Base-by-base conservation (phyloP, 2,797 vertebrate species). In the Dendrocincla fuliginosa region DNA sequence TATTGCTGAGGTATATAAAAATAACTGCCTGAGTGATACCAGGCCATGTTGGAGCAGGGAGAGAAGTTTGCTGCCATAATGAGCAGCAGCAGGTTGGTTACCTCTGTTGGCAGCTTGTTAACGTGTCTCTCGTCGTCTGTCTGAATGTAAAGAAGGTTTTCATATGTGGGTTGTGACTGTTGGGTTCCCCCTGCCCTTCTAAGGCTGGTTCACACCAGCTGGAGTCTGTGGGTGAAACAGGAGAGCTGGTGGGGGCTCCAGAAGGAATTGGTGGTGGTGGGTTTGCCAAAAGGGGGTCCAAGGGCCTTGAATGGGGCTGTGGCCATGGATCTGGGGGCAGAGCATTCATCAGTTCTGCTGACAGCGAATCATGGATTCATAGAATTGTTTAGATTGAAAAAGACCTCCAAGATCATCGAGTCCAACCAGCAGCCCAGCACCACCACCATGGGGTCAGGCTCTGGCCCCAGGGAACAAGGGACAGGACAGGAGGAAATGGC, bases 1-100 rank as follows among this genome's bases (percentile, higher is more conserved):
- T 94, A 90, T 93, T 90, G 92, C 89, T 84, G 94, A 97, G 95
- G 82, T 97, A 84, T 89, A 96, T 96, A 90, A 96, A 94, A 97
- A 96, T 94, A 95, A 97, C 95, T 55, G 91, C 69, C 27, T 91
- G 96, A 93, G 92, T 52, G 93, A 92, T 82, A 8, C 68, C 32
- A 13, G 59, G 76, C 10, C 10, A 2, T 10, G 23, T 39, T 52
- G 79, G 50, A 84, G 11, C 50, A 27, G 44, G 50, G 79, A 52
- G 73, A 84, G 87, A 89, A 70, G 79, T 57, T 89, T 52, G 12
- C 73, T 84, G 52, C 73, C 73, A 27, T 91, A 94, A 93, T 35
- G 61, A 90, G 60, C 22, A 61, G 70, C 53, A 33, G 90, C 55
- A 56, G 71, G 69, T 93, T 65, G 61, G 64, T 49, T 93, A 22